A percentile compares a stretch with the other conserved stretches of the same genome.
These are phyloP conservation scores for Artemia sinica DNA, from an alignment of 2,888 invertebrate genomes.

Conservation along the genomic window DNA sequence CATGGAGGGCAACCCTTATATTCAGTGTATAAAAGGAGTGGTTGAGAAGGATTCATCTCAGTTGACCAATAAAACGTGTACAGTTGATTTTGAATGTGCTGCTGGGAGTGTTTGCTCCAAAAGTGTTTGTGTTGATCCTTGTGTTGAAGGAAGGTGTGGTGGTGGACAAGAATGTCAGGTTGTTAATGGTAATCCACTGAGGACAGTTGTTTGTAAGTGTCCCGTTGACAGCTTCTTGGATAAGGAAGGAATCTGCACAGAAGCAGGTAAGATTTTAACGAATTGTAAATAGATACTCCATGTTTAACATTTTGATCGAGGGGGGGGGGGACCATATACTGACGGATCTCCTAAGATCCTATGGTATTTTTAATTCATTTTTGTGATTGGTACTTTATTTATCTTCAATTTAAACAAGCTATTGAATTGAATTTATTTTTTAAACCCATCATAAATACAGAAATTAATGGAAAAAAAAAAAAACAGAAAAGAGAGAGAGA, in stretches of 20 bases:
- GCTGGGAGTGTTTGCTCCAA: neutral
- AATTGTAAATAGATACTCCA: neutral
- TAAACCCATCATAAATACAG: too few relatives aligned
- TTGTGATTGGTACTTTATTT: too few relatives aligned
- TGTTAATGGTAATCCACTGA: conserved; percentile 55
- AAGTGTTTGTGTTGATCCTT: conserved; percentile 51
- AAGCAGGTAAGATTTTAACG: conserved; percentile 32
- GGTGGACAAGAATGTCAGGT: conserved; percentile 57
- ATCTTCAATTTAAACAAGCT: too few relatives aligned
- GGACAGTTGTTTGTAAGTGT: conserved; percentile 71
- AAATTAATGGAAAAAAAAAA: too few relatives aligned
- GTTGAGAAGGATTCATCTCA: conserved; percentile 15
- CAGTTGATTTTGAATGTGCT: neutral
- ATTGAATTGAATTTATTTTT: too few relatives aligned
- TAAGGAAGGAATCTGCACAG: conserved; percentile 50
- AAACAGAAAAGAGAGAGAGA: too few relatives aligned
- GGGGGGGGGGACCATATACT: too few relatives aligned
- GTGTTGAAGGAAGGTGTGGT: conserved; percentile 39
- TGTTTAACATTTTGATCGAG: neutral
- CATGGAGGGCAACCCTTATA: conserved; percentile 57
- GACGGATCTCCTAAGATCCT: too few relatives aligned
- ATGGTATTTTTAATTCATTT: too few relatives aligned
- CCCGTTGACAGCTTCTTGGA: conserved; percentile 60
- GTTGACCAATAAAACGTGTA: neutral
- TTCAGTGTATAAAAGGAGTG: conserved; percentile 41